Evolutionary conservation across 2,113 vertebrate genomes (phyloP), one percentile per base, ranked within the genome.

Genomic region (Piprites chloris): DNA sequence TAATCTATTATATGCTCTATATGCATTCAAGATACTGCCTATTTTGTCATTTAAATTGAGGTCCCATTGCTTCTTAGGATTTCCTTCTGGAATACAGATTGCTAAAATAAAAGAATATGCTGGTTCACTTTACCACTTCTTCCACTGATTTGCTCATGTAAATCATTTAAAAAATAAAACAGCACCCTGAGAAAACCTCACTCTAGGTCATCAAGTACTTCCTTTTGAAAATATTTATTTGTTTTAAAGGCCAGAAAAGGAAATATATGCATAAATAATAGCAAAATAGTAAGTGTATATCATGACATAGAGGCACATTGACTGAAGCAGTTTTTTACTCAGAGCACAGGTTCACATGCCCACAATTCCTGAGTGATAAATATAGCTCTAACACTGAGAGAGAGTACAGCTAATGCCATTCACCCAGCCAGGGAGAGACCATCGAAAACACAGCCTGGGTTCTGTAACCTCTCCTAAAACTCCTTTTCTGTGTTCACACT

Each of bases 1-100:
- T 80, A 73, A 85, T 91, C 42, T 94, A 53, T 76, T 12, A 0
- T 27, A 26, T 53, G 12, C 12, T 81, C 19, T 63, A 50, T 63
- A 71, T 41, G 65, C 73, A 68, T 86, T 80, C 82, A 84, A 67
- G 44, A 81, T 69, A 28, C 30, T 92, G 75, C 44, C 32, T 81
- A 26, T 71, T 93, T 95, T 76, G 79, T 77, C 77, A 96, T 89
- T 93, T 86, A 94, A 90, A 94, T 88, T 78, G 73, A 96, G 61
- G 84, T 86, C 44, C 56, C 62, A 49, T 79, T 93, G 66, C 44
- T 94, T 91, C 66, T 84, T 30, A 63, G 76, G 55, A 88, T 88
- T 94, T 95, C 85, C 56, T 92, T 86, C 90, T 86, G 76, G 90
- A 92, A 92, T 86, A 94, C 65, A 90, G 72, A 96, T 41, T 68